Evolutionary conservation across 2,888 invertebrate species (phyloP).

Genomic region (Tenodera sinensis): DNA sequence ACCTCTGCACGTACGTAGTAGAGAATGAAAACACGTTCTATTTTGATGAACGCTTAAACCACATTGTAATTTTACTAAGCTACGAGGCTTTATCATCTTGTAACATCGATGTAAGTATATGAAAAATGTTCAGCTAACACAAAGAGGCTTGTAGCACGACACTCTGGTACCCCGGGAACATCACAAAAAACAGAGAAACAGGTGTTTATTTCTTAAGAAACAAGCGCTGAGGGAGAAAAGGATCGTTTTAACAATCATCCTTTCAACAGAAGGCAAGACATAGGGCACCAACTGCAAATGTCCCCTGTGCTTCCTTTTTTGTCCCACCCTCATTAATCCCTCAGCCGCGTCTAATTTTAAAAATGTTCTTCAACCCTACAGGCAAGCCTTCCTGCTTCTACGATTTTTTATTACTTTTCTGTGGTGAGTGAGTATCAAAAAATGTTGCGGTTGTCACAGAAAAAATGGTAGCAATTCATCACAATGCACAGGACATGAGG

Average conservation of each 20-base stretch:
- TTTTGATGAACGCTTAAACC: neutral
- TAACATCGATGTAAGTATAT: neutral
- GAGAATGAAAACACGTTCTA: too few species aligned
- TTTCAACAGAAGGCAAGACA: neutral
- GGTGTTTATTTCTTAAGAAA: neutral
- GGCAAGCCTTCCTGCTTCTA: neutral
- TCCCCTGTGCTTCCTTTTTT: neutral
- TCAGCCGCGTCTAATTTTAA: neutral
- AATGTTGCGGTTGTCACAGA: neutral
- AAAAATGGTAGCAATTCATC: neutral
- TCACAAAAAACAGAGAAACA: neutral
- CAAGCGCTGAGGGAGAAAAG: neutral
- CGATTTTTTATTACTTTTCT: neutral
- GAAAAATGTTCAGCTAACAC: neutral
- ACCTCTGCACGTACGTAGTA: too few species aligned
- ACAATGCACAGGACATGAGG: neutral
- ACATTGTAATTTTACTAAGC: neutral
- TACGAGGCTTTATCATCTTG: neutral
- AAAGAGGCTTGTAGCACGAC: neutral
- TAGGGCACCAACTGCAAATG: neutral
- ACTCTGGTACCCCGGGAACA: neutral
- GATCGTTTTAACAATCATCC: neutral
- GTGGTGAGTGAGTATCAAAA: neutral
- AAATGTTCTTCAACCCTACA: neutral
- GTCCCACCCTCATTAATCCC: neutral